Conservation (phyloP, 2,113 vertebrate genomes). For the Marmota monax region DNA sequence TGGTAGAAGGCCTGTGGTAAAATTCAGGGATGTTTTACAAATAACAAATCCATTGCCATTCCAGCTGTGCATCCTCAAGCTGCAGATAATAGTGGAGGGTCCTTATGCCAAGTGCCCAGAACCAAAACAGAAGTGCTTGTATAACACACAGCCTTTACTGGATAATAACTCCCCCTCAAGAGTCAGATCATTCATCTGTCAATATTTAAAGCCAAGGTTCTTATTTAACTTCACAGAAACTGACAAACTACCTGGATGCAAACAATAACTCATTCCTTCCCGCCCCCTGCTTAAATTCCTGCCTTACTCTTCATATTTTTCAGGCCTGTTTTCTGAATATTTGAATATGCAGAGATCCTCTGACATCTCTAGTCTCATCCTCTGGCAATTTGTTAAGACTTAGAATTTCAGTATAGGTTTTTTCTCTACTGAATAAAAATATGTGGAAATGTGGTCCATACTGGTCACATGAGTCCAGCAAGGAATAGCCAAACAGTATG, state of each 20-base stretch:
- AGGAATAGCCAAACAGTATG: constrained; percentile 54
- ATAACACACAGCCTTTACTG: constrained; percentile 44
- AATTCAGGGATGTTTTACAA: constrained; percentile 85
- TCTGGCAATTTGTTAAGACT: constrained; percentile 68
- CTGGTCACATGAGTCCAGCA: constrained; percentile 50
- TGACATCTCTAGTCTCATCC: constrained; percentile 41
- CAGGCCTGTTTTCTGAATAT: constrained; percentile 34
- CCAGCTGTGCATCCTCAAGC: constrained; percentile 84
- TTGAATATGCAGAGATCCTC: constrained; percentile 58
- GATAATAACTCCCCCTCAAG: constrained; percentile 64
- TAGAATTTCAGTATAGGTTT: constrained; percentile 46
- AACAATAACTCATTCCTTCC: constrained; percentile 31
- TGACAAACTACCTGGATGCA: constrained; percentile 36
- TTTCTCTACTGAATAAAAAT: constrained; percentile 46
- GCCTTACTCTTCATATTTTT: constrained; percentile 5
- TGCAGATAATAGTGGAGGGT: constrained; percentile 75
- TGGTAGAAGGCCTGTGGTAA: constrained; percentile 84
- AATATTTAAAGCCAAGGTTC: constrained; percentile 68
- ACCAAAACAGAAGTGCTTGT: constrained; percentile 51
- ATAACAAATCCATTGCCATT: constrained; percentile 81
- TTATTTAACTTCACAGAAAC: constrained; percentile 48
- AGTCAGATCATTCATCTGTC: constrained; percentile 55
- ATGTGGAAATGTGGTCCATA: neutral
- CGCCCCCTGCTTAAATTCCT: neutral
- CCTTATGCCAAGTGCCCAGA: constrained; percentile 78